Evolutionary conservation across 2,888 invertebrate species (phyloP).

Genomic region (Lycocerus yunnanus): DNA sequence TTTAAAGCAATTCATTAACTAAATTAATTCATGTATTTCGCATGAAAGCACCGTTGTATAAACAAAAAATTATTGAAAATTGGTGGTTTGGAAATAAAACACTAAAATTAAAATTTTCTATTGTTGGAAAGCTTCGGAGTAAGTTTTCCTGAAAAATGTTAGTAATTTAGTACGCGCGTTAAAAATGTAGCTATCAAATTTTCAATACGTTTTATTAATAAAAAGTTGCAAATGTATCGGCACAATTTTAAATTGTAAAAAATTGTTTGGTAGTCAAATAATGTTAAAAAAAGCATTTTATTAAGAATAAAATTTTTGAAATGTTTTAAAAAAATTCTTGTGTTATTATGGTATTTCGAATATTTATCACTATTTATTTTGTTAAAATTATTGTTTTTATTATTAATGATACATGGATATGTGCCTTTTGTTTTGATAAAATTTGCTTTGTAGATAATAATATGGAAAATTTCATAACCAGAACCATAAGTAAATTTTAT

Average conservation of each 20-base stretch:
- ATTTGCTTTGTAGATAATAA: too few relatives aligned
- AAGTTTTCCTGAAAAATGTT: not conserved
- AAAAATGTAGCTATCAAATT: not conserved
- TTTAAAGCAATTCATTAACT: not conserved
- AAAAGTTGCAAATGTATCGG: not conserved
- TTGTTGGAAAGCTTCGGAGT: not conserved
- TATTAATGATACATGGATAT: too few relatives aligned
- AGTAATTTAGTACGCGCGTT: not conserved
- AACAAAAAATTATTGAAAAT: not conserved
- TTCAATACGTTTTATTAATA: not conserved
- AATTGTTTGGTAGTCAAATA: not conserved
- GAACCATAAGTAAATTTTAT: too few relatives aligned
- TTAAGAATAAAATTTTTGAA: too few relatives aligned
- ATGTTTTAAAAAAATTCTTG: too few relatives aligned
- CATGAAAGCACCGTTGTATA: not conserved
- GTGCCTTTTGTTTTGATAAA: too few relatives aligned
- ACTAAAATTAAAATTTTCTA: not conserved
- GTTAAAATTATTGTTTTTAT: too few relatives aligned
- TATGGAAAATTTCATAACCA: too few relatives aligned
- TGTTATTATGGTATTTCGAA: too few relatives aligned
- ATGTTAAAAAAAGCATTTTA: not conserved
- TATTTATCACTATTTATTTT: too few relatives aligned
- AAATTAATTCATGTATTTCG: not conserved
- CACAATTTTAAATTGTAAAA: not conserved
- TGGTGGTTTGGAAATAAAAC: not conserved